Evolutionary conservation across 2,113 vertebrate species (phyloP).

Genomic region (Varanus salvator): DNA sequence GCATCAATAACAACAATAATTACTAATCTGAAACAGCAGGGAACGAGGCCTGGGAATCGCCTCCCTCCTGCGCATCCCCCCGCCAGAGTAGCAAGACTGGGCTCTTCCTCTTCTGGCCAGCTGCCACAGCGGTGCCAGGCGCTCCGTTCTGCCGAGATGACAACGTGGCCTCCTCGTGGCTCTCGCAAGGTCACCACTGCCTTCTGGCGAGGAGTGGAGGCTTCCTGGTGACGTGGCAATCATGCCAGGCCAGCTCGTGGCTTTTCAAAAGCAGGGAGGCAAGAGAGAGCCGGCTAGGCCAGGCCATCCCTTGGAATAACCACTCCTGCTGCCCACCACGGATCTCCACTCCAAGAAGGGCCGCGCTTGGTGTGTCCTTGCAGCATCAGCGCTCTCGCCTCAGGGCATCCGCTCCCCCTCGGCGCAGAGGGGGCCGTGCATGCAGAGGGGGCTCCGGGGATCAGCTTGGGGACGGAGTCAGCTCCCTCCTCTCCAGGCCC

Average conservation of each 20-base stretch:
- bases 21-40: constrained; percentile 62
- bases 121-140: neutral
- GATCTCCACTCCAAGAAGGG: neutral
- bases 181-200: constrained; percentile 4
- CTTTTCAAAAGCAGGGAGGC: no score
- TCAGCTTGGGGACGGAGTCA: no score
- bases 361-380: neutral
- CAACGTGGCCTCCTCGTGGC: neutral
- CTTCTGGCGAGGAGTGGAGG: neutral
- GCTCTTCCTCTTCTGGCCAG: neutral
- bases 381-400: neutral
- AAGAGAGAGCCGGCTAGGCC: neutral
- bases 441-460: no score
- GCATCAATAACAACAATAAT: constrained; percentile 42
- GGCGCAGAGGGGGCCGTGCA: neutral
- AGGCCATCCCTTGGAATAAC: neutral
- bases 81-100: neutral
- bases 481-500: no score
- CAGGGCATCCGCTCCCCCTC: neutral
- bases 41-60: neutral
- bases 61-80: constrained; percentile 1
- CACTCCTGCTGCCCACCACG: neutral
- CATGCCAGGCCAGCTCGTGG: neutral
- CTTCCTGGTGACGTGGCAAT: neutral
- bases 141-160: neutral